A percentile compares a stretch with the other conserved stretches of the same genome.
Evolutionary conservation across 2,113 vertebrate genomes (phyloP).

Genomic region (Antechinus stuartii): DNA sequence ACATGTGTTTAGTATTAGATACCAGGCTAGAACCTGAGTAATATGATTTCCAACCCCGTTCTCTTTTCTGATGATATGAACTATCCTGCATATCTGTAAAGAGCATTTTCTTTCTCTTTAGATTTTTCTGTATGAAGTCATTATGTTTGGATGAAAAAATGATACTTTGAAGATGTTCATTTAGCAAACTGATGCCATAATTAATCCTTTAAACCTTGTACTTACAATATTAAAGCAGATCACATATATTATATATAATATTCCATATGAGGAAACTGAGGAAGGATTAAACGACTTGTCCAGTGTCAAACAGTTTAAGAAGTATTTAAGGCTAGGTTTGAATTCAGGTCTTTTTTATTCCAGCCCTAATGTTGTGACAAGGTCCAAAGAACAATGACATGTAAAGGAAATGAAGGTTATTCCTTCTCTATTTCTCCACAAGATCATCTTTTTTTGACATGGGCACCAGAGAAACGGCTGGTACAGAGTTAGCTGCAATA

Average conservation of each 20-base stretch:
- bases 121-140: not conserved
- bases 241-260: too few species aligned
- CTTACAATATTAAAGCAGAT: not conserved
- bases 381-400: not conserved
- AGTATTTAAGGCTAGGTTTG: not conserved
- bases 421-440: not conserved
- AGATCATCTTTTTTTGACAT: not conserved
- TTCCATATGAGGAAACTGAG: not conserved
- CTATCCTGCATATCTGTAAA: not conserved
- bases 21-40: not conserved
- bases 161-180: not conserved
- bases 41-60: not conserved
- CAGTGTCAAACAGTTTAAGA: not conserved
- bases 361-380: not conserved
- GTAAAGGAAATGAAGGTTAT: not conserved
- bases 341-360: not conserved
- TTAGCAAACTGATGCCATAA: not conserved
- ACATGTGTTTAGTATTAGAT: too few species aligned
- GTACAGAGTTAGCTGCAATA: not conserved
- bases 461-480: not conserved
- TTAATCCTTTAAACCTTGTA: slow-evolving; percentile 6
- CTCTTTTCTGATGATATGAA: not conserved
- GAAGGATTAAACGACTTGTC: not conserved
- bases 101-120: slow-evolving; percentile 14
- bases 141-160: not conserved